Conservation (phyloP, 2,113 vertebrate genomes). For the Ptilonorhynchus violaceus region DNA sequence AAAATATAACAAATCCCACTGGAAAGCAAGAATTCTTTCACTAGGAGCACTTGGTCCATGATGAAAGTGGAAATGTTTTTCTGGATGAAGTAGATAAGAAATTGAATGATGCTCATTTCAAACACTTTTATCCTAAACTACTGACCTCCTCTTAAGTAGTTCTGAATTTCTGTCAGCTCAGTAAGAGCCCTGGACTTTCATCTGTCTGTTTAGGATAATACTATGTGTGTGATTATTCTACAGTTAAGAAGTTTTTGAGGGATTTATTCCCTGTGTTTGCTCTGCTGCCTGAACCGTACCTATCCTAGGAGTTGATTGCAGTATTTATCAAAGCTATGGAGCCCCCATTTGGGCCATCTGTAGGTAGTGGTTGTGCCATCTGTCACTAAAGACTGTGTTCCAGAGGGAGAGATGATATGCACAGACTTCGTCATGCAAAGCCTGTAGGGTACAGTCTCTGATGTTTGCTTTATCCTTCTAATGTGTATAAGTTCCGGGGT, state of each 20-base stretch:
- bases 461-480: constrained; percentile 8
- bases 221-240: neutral
- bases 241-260: constrained; percentile 8
- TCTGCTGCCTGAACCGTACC: constrained; percentile 16
- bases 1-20: neutral
- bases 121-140: constrained; percentile 2
- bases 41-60: neutral
- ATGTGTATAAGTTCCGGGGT: neutral
- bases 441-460: constrained; percentile 13
- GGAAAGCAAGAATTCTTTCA: constrained; percentile 19
- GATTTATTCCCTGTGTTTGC: constrained; percentile 23
- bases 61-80: constrained; percentile 46
- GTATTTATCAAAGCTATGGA: constrained; percentile 65
- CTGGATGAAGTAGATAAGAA: constrained; percentile 41
- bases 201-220: constrained; percentile 13
- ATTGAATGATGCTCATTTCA: neutral
- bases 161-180: constrained; percentile 18
- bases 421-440: neutral
- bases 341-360: constrained; percentile 54
- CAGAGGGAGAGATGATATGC: constrained; percentile 43
- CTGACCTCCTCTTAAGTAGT: constrained; percentile 7
- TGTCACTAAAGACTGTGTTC: constrained; percentile 43
- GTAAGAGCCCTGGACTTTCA: neutral
- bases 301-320: constrained; percentile 64
- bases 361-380: constrained; percentile 50